Evolutionary conservation across 2,888 invertebrate species (phyloP), one percentile per base, ranked within the genome.

Genomic region (Mesorhabditis sp.): DNA sequence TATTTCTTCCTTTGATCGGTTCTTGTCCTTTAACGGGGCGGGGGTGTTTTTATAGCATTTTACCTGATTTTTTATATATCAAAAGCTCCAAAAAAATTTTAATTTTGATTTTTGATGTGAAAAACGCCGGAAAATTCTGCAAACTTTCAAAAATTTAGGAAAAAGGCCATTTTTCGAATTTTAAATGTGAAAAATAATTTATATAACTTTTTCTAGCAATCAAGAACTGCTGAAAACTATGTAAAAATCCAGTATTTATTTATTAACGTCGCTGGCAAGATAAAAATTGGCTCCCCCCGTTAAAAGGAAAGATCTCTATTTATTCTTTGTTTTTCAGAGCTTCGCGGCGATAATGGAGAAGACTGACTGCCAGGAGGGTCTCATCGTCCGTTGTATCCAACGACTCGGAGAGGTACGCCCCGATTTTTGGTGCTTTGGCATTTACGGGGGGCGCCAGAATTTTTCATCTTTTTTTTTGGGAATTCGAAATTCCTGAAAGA

Each of bases 361-460:
- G 68, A 96, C 95, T 0, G 93, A 94, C 75, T 92, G 95, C 0
- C 96, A 98, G 86, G 98, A 98, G 87, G 98, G 98, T 1, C 93
- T 96, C 74, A 96, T 98, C 80, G 97, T 98, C 0, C 90, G 96
- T 67, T 94, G 94, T 85, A 97, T 98, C 76, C 97, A 97, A 86
- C 92, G 98, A 84, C 87, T 98, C 58, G 93, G 95, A 86, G 98
- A 98, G 89, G 91, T 91, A 0, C 90, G 96, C 78, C 90, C 91
- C 63, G 92, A 96, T 86, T 93, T 97, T 0, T 91, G 92, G 85
- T 93, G 28, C 28, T 28, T 28, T 28, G 28, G 28, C 28, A 28
- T 28, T 28, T 28, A 50, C 50, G 50, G 28, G 15, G 41, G 5
- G 13, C 42, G 41, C 43, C 65, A 10, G 65, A 13, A 43, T 28